Evolutionary conservation across 2,888 invertebrate genomes (phyloP).

Genomic region (Xanthorhoe spadicearia): DNA sequence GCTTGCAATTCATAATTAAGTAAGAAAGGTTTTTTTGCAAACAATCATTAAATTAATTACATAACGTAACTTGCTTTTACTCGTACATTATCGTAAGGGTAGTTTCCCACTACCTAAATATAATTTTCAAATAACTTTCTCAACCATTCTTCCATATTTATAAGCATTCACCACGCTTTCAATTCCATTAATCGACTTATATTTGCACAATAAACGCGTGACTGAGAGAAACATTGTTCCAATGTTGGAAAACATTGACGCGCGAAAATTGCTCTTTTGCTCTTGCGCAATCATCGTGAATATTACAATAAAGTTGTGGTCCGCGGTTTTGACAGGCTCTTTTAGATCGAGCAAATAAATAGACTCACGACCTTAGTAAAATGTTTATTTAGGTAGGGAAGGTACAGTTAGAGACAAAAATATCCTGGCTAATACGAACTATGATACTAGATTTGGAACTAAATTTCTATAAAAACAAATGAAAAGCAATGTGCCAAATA

Average conservation of each 20-base stretch:
- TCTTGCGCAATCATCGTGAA: slow-evolving; percentile 28
- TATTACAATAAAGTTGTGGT: slow-evolving; percentile 25
- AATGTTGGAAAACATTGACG: slow-evolving; percentile 27
- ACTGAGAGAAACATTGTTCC: slow-evolving; percentile 42
- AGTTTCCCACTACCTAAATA: neutral
- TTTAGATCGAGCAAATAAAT: slow-evolving; percentile 1
- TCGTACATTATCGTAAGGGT: neutral
- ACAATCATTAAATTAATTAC: no score
- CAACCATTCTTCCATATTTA: slow-evolving; percentile 67
- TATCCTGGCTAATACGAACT: no score
- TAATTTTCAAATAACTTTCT: slow-evolving; percentile 57
- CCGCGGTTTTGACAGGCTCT: slow-evolving; percentile 26
- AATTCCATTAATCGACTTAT: slow-evolving; percentile 53
- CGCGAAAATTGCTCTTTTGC: slow-evolving; percentile 29
- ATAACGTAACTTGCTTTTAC: no score
- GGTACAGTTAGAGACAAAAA: no score
- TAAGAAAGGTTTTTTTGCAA: no score
- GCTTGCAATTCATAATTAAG: no score
- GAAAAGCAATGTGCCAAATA: no score
- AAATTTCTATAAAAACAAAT: no score
- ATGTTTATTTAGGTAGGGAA: no score
- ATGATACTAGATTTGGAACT: no score
- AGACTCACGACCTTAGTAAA: neutral
- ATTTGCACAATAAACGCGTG: slow-evolving; percentile 68
- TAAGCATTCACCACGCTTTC: slow-evolving; percentile 75